A percentile compares a stretch with the other conserved stretches of the same genome.
These are phyloP conservation scores for Scrobipalpa costella DNA, from an alignment of 2,888 invertebrate genomes.

Conservation along the genomic window DNA sequence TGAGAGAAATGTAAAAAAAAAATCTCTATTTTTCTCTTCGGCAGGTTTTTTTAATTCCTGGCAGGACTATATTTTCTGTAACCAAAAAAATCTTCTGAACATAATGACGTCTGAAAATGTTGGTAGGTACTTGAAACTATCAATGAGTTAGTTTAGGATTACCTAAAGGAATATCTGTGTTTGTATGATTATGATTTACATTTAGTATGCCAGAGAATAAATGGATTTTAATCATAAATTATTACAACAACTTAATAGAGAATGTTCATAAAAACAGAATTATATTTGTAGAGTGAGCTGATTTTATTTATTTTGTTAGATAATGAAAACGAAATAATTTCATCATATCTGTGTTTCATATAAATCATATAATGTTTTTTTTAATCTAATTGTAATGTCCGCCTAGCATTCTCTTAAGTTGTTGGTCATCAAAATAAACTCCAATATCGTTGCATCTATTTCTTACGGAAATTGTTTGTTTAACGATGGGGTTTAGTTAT, in stretches of 20 bases:
- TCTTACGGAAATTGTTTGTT: slow-evolving; percentile 72
- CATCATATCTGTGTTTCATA: too few relatives aligned
- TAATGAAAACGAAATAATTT: too few relatives aligned
- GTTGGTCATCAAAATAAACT: slow-evolving; percentile 32
- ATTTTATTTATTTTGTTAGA: too few relatives aligned
- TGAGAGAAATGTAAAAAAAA: too few relatives aligned
- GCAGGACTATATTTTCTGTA: too few relatives aligned
- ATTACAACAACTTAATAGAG: slow-evolving; percentile 9
- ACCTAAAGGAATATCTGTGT: neutral
- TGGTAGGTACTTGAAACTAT: slow-evolving; percentile 6
- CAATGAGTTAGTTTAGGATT: slow-evolving; percentile 1
- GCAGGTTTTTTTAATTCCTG: too few relatives aligned
- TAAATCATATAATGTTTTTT: too few relatives aligned
- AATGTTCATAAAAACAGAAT: slow-evolving; percentile 7
- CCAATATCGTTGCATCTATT: slow-evolving; percentile 73
- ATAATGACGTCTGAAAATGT: too few relatives aligned
- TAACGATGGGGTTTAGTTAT: slow-evolving; percentile 47
- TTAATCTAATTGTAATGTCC: neutral
- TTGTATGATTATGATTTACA: neutral
- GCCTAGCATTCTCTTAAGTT: slow-evolving; percentile 12
- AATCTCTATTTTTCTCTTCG: too few relatives aligned
- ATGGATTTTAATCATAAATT: slow-evolving; percentile 9
- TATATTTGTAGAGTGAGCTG: neutral
- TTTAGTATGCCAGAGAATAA: neutral
- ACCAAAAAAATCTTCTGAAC: too few relatives aligned